phyloP scores from a whole-genome alignment of 1,140 invertebrate genomes.

The Drosophila tani region DNA sequence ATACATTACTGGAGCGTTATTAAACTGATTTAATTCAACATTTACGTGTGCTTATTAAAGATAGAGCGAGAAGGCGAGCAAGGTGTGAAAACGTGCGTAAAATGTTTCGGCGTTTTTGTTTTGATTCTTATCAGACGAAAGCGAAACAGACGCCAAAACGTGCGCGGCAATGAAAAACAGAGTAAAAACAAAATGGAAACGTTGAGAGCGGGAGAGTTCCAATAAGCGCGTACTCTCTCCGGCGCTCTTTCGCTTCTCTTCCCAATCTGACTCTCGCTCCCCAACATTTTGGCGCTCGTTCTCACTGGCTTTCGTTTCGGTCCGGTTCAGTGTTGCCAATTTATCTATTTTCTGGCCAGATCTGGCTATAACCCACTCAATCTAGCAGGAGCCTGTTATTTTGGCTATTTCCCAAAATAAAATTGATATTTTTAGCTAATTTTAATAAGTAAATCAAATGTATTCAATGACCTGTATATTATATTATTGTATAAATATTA shows the following conservation, averaged over 20 bases:
- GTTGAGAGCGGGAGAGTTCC: slow-evolving; percentile 20
- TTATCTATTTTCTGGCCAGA: too few relatives aligned
- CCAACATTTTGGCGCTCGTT: background rate
- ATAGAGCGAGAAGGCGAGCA: background rate
- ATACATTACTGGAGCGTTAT: background rate
- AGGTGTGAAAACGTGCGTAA: slow-evolving; percentile 46
- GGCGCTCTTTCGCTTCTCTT: background rate
- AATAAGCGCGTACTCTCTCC: slow-evolving; percentile 10
- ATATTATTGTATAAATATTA: too few relatives aligned
- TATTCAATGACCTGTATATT: too few relatives aligned
- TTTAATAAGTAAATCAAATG: too few relatives aligned
- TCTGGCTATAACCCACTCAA: too few relatives aligned
- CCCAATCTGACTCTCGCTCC: slow-evolving; percentile 24
- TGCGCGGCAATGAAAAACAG: slow-evolving; percentile 56
- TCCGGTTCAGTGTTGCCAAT: too few relatives aligned
- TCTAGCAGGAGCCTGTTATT: too few relatives aligned
- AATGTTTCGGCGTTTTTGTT: slow-evolving; percentile 73
- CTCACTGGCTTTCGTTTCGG: slow-evolving; percentile 34
- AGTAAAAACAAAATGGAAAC: slow-evolving; percentile 79
- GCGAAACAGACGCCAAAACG: slow-evolving; percentile 62
- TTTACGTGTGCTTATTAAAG: too few relatives aligned
- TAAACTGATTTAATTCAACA: background rate
- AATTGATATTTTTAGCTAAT: too few relatives aligned
- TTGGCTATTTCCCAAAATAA: too few relatives aligned
- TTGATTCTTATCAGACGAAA: slow-evolving; percentile 74